Percentiles rank a stretch among this genome's conserved stretches.
These are phyloP conservation scores for Baronia brevicornis DNA, from an alignment of 2,888 invertebrate genomes.

Conservation along the genomic window DNA sequence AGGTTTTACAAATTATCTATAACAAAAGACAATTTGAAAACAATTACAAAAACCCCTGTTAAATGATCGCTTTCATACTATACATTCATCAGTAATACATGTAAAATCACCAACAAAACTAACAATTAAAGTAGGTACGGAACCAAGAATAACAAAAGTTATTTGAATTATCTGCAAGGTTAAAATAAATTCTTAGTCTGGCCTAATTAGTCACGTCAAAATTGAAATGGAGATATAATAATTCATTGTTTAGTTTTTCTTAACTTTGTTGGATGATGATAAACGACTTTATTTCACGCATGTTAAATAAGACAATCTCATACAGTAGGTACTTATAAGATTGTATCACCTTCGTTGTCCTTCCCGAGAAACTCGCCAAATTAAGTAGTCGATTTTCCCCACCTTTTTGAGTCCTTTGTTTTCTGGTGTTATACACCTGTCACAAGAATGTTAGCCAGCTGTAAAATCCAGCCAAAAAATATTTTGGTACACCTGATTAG, in stretches of 20 bases:
- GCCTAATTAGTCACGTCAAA: conserved; percentile 62
- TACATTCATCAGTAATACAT: no score
- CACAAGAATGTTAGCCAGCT: no score
- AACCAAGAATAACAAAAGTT: conserved; percentile 1
- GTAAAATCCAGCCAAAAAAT: no score
- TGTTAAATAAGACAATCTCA: neutral
- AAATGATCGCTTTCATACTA: no score
- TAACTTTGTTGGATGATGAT: conserved; percentile 17
- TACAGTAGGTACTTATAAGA: neutral
- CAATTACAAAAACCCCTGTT: neutral
- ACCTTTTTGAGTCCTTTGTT: no score
- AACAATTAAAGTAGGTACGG: neutral
- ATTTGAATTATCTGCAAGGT: conserved; percentile 36
- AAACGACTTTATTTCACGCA: conserved; percentile 10
- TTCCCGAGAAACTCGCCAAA: no score
- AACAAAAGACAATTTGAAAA: conserved; percentile 1
- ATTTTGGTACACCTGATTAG: neutral
- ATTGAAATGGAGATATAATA: conserved; percentile 51
- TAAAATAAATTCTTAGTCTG: conserved; percentile 43
- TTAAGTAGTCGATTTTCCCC: no score
- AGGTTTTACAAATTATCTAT: neutral
- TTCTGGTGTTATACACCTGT: no score
- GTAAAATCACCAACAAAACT: no score
- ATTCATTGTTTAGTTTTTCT: conserved; percentile 35
- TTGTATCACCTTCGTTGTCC: no score